Base-by-base conservation (phyloP, 2,888 invertebrate species). In the Lordiphosa andalusiaca region DNA sequence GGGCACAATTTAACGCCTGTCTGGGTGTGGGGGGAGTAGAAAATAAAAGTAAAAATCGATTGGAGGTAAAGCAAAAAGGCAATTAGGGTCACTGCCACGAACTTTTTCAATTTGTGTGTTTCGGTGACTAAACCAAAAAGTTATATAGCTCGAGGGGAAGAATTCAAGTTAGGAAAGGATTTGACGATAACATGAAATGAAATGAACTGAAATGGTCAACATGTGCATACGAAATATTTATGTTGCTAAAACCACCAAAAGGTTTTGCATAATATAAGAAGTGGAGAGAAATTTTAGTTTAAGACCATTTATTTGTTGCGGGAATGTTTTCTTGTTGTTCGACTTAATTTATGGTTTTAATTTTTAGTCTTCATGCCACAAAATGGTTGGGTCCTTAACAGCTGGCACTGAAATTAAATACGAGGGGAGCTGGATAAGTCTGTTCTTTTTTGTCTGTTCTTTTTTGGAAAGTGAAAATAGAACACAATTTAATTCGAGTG, bases 271-370 rank as follows among this genome's bases (percentile, higher is more conserved):
- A 40, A 16, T 44, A 36, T 48, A 40, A 38, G 6, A 38, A 6
- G 10, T 10, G 16, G 6, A 3, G 2, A 9, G 12, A 6, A 30
- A 30, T 41, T 38, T 40, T 40, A 40, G 40, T 44, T 44, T 3
- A 44, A 44, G 13, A 25, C 10, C 33, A 33, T 33, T 10, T 25
- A 33, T 33, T 44, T 9, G 10, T 33, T 44, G 33, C 7, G 25
- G 5, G 40, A 21, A 4, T 10, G 47, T 50, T 39, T 41, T 40
- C 33, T 47, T 55, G 49, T 46, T 39, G 38, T 1, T 48, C n/a
- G 6, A 53, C 59, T 58, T 66, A 70, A 80, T 84, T 80, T 84
- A 80, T 80, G 67, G 77, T 68, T 69, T 84, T 80, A 84, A 80
- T 80, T 84, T 73, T 77, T 69, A 67, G 71, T 71, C 73, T 50